Evolutionary conservation across 37 sponge, comb jelly and placozoan species (phyloP), one percentile per base, ranked within the genome.

Genomic region (Corticium candelabrum): DNA sequence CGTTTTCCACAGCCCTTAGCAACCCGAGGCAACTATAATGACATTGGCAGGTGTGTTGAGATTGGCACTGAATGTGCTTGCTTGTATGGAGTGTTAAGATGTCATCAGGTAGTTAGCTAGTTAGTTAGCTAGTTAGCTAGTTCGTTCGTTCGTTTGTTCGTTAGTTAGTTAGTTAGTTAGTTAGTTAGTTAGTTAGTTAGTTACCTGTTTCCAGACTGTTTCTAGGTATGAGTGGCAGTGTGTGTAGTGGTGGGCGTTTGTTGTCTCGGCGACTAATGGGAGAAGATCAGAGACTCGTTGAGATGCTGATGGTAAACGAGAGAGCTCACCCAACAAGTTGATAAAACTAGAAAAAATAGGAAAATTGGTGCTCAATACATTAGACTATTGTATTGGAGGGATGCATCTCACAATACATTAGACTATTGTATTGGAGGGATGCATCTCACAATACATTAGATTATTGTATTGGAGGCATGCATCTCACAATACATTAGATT

Each of bases 391-490:
- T 70, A 34, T 70, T 4, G 4, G 73, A 76, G 21, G 35, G 41
- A 15, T 35, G 27, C 30, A 35, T 11, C 21, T 39, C 41, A 30
- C 77, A 4, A 11, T 11, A 56, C 27, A 35, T 15, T 76, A 39
- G 21, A 56, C 41, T 76, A 27, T 29, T 82, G 38, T 69, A 87
- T 57, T 94, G 94, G 39, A 93, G 94, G 41, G 85, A 83, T 77
- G 81, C 83, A 83, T 93, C 94, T 93, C 98, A 97, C 1, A 85
- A 94, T 74, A 90, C 82, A n/a, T 91, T 77, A 56, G 88, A 84
- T 68, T 80, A 70, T 5, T 34, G 73, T 70, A 34, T 70, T 4
- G 4, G 73, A 76, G 21, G 35, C 21, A 15, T 35, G 27, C 30
- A 35, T 11, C 21, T 39, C 41, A 30, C 77, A 4, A 11, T 11